Percentiles rank a stretch among this genome's conserved stretches.
Evolutionary conservation across 2,888 invertebrate genomes (phyloP).

Genomic region (Polydrusus cervinus): DNA sequence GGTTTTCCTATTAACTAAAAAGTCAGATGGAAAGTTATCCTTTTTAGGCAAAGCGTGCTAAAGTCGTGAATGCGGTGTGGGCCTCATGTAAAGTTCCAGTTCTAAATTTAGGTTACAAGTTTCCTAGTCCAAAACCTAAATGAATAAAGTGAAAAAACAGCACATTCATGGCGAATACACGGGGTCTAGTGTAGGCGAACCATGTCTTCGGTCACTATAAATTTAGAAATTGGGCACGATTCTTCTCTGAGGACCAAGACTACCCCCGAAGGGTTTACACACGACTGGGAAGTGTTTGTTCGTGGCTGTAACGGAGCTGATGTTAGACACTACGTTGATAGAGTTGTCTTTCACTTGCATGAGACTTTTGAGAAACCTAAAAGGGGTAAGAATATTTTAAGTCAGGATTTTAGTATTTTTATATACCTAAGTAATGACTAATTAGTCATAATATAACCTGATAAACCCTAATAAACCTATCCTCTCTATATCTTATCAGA

Average conservation of each 20-base stretch:
- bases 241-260: constrained; percentile 86
- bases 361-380: constrained; percentile 94
- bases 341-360: constrained; percentile 92
- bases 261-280: constrained; percentile 94
- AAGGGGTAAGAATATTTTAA: constrained; percentile 78
- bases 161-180: constrained; percentile 48
- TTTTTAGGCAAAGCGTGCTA: not conserved
- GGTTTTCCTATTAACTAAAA: not conserved
- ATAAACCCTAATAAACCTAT: too few relatives aligned
- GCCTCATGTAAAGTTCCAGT: constrained; percentile 39
- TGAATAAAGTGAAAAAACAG: constrained; percentile 48
- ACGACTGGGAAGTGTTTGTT: constrained; percentile 98
- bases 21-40: constrained; percentile 7
- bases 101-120: constrained; percentile 51
- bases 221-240: constrained; percentile 94
- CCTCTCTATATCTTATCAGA: not conserved
- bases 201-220: constrained; percentile 84
- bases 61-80: constrained; percentile 13
- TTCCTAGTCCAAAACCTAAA: constrained; percentile 40
- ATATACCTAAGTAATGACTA: too few relatives aligned
- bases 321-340: constrained; percentile 93
- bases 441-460: too few relatives aligned
- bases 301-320: constrained; percentile 90
- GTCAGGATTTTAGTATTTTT: not conserved
- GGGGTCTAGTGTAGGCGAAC: constrained; percentile 61